Percentiles rank a stretch among this genome's conserved stretches.
Conservation (phyloP, 2,797 vertebrate genomes). For the Spheniscus humboldti region DNA sequence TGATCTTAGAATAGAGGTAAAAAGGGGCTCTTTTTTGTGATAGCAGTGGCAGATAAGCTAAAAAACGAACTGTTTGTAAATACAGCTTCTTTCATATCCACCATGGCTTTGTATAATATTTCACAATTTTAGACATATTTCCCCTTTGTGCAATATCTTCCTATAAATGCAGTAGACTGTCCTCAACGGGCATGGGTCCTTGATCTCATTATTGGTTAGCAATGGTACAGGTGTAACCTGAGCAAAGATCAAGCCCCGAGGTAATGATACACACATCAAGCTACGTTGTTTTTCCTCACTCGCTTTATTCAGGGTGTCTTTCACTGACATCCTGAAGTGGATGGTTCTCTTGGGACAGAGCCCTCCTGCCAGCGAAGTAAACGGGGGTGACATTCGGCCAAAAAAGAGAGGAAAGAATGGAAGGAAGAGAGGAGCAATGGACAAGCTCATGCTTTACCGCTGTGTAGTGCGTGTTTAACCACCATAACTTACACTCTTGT, state of each 20-base stretch:
- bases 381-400: neutral
- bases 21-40: neutral
- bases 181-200: neutral
- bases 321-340: neutral
- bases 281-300: neutral
- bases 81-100: neutral
- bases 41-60: neutral
- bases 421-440: neutral
- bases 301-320: fast-evolving
- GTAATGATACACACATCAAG: neutral
- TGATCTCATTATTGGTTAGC: neutral
- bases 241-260: neutral
- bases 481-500: neutral
- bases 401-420: neutral
- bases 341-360: neutral
- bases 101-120: neutral
- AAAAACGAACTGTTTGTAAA: neutral
- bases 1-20: neutral
- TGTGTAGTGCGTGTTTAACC: neutral
- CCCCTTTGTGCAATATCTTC: neutral
- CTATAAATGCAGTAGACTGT: neutral
- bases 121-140: neutral
- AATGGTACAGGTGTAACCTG: neutral
- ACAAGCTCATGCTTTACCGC: neutral
- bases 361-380: neutral